Conservation (phyloP, 2,888 invertebrate genomes). For the Hemicrepidius hirtus region DNA sequence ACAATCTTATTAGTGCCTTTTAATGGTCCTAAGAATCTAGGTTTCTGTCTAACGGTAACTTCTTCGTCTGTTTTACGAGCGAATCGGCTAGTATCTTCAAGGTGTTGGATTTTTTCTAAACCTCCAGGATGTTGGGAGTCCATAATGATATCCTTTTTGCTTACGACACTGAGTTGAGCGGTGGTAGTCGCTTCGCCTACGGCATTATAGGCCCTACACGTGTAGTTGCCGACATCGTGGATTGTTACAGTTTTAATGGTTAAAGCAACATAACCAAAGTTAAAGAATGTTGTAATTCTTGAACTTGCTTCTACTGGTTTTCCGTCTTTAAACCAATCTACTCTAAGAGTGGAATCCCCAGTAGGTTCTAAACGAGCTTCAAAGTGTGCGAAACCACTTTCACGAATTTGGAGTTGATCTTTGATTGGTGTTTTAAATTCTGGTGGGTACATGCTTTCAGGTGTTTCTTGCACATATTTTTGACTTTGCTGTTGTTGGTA, state of each 20-base stretch:
- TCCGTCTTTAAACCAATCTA: conserved; percentile 96
- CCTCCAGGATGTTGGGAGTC: conserved; percentile 96
- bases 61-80: conserved; percentile 81
- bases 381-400: conserved; percentile 96
- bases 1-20: conserved; percentile 95
- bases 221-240: conserved; percentile 92
- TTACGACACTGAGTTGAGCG: conserved; percentile 88
- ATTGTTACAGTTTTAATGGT: conserved; percentile 93
- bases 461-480: conserved; percentile 86
- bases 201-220: conserved; percentile 90
- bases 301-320: conserved; percentile 94
- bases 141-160: conserved; percentile 88
- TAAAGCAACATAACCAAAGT: conserved; percentile 95
- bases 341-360: conserved; percentile 90
- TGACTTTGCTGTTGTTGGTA: conserved; percentile 90
- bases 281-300: conserved; percentile 93
- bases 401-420: conserved; percentile 89
- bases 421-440: conserved; percentile 93
- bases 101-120: conserved; percentile 90
- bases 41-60: conserved; percentile 84
- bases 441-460: conserved; percentile 86
- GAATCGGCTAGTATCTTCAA: conserved; percentile 89
- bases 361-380: conserved; percentile 96
- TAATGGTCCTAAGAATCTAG: conserved; percentile 90
- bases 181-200: conserved; percentile 89